Percentiles rank a stretch among this genome's conserved stretches.
These are phyloP conservation scores for Xenus cinereus DNA, from an alignment of 2,113 vertebrate genomes.

Conservation along the genomic window DNA sequence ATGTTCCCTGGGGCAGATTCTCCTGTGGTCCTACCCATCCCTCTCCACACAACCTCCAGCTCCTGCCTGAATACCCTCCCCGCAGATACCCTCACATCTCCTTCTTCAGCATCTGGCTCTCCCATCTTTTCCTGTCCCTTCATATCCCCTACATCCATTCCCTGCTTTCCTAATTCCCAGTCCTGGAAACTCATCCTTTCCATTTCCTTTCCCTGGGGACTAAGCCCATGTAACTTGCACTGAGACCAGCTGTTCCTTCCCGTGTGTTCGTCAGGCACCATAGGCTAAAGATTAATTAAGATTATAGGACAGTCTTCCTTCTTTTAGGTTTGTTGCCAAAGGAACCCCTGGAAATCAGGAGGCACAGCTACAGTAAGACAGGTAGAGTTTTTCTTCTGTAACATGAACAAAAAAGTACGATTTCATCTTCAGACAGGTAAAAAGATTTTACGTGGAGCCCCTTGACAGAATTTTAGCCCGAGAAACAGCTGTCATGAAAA, in stretches of 20 bases:
- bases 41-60: background rate
- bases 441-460: background rate
- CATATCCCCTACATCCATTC: background rate
- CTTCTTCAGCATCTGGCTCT: background rate
- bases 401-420: background rate
- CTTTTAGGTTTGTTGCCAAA: background rate
- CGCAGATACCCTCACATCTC: background rate
- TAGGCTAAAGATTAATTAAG: background rate
- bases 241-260: background rate
- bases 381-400: background rate
- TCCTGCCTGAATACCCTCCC: background rate
- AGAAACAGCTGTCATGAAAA: background rate
- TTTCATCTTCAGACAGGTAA: background rate
- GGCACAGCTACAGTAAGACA: background rate
- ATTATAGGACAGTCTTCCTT: background rate
- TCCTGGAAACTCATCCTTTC: background rate
- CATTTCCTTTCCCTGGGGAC: background rate
- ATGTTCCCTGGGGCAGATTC: fast-evolving
- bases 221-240: background rate
- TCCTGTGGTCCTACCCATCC: background rate
- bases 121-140: background rate
- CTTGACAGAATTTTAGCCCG: background rate
- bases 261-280: background rate
- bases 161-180: background rate
- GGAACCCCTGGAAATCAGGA: background rate